Base-by-base conservation (phyloP, 2,797 vertebrate genomes). In the Eulemur rubriventer region DNA sequence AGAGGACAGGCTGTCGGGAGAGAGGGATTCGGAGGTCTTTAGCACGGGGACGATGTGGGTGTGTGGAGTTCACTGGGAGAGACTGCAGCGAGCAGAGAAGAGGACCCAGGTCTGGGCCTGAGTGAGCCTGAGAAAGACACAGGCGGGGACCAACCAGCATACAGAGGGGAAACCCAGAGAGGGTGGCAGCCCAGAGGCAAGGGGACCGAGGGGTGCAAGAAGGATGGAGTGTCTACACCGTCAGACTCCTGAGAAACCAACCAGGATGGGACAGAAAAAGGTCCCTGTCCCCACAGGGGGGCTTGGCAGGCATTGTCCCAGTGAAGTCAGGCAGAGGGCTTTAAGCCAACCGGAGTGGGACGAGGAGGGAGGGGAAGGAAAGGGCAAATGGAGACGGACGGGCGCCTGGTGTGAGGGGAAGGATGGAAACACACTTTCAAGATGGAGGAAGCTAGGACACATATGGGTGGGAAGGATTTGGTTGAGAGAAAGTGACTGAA, bases 231-330 rank as follows among this genome's bases (percentile, higher is more conserved):
- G 16, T 59, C 65, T 17, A n/a, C n/a, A 38, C 30, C 14, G n/a
- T 30, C 46, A 67, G 59, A 79, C 28, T 92, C n/a, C 48, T 33
- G 22, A 85, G 91, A 69, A 50, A n/a, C 33, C 67, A 50, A 18
- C n/a, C n/a, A n/a, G n/a, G 46, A 38, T 2, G 24, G 14, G 48
- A 81, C 17, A 22, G 26, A 22, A 48, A 78, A 91, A 57, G 20
- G 50, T 28, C 12, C n/a, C 33, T 3, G 33, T 35, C 63, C 63
- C 16, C 75, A 16, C n/a, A 4, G 59, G n/a, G 52, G 22, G 43
- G 28, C 30, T 38, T 43, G 35, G 14, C 9, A 6, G 67, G 20
- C 0, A 0, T 33, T 7, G 4, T n/a, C 24, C 33, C 30, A 35
- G 30, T 24, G 73, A 89, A n/a, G 55, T 6, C 38, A 81, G 33